Evolutionary conservation across 2,113 vertebrate genomes (phyloP).

Genomic region (Geococcyx californianus): DNA sequence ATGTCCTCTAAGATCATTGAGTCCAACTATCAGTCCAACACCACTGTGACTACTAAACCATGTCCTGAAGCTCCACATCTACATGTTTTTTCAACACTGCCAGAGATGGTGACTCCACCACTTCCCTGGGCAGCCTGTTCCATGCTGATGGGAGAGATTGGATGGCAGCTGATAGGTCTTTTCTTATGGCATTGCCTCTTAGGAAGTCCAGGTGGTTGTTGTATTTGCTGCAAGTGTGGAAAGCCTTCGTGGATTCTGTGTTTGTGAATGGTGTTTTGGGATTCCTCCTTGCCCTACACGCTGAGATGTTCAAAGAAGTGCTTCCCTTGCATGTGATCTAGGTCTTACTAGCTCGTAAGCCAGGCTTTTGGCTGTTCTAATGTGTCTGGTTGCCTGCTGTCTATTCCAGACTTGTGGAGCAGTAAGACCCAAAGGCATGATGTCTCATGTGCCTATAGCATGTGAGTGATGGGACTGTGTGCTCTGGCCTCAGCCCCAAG

Average conservation of each 20-base stretch:
- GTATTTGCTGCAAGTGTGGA: neutral
- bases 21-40: too few relatives aligned
- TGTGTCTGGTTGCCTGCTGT: neutral
- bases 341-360: neutral
- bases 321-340: neutral
- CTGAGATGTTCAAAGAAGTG: neutral
- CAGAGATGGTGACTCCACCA: too few relatives aligned
- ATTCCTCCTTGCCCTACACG: neutral
- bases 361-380: neutral
- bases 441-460: neutral
- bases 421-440: neutral
- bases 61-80: too few relatives aligned
- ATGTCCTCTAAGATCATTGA: too few relatives aligned
- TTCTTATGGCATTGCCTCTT: neutral
- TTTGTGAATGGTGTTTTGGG: neutral
- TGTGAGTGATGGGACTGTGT: neutral
- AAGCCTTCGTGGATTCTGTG: neutral
- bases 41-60: too few relatives aligned
- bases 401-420: neutral
- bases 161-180: neutral
- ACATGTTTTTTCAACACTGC: too few relatives aligned
- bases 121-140: neutral
- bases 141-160: neutral
- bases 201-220: neutral
- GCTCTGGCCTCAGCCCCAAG: neutral